These are phyloP conservation scores for Geothlypis trichas DNA, from an alignment of 2,113 vertebrate species.

Conservation along the genomic window DNA sequence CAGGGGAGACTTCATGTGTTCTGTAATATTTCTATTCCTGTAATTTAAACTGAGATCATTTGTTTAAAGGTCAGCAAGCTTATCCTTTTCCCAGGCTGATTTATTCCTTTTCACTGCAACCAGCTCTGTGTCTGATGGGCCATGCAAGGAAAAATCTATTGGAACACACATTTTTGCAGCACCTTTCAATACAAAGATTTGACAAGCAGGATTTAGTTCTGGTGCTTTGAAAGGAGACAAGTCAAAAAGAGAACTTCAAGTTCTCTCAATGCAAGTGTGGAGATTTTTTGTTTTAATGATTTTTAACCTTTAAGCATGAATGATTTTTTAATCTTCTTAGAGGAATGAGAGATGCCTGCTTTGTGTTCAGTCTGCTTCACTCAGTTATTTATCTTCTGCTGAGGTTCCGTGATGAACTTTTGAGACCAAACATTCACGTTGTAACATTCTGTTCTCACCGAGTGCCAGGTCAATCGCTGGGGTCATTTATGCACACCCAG, in stretches of 20 bases:
- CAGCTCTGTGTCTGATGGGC: neutral
- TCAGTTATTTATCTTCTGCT: neutral
- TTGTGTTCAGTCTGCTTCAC: neutral
- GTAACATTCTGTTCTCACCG: neutral
- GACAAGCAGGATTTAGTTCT: neutral
- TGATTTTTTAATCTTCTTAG: neutral
- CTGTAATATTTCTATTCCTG: neutral
- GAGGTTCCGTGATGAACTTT: neutral
- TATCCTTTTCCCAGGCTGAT: neutral
- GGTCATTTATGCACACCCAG: neutral
- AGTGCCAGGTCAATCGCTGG: neutral
- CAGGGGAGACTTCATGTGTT: neutral
- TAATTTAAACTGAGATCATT: neutral
- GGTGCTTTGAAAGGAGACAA: neutral
- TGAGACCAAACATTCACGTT: neutral
- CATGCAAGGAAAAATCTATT: neutral
- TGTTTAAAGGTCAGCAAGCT: neutral
- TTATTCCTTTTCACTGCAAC: neutral
- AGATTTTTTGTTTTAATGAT: neutral
- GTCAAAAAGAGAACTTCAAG: neutral
- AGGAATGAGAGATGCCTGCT: neutral
- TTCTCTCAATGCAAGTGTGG: neutral
- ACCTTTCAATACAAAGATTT: neutral
- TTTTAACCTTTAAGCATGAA: neutral
- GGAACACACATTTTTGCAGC: neutral